Conservation (phyloP, 1,140 invertebrate genomes). For the Melitaea cinxia region DNA sequence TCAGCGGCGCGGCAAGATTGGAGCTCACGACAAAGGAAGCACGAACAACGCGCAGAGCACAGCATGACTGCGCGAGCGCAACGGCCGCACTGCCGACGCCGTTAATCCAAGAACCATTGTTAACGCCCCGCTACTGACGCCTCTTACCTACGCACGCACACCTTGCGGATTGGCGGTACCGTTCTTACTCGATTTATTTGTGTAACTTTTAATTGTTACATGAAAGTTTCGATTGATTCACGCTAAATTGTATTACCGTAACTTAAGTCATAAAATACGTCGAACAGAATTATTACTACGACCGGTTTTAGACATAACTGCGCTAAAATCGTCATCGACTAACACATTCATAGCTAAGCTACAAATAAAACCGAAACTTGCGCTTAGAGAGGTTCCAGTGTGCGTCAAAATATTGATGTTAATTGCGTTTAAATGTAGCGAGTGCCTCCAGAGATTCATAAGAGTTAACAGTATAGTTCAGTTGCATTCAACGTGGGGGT, state of each 20-base stretch:
- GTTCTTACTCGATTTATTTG: slow-evolving; percentile 48
- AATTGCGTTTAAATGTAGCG: not conserved
- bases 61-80: slow-evolving; percentile 74
- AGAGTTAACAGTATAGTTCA: not conserved
- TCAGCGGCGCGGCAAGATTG: slow-evolving; percentile 74
- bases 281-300: not conserved
- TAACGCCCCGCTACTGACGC: slow-evolving; percentile 62
- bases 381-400: not conserved
- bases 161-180: slow-evolving; percentile 63
- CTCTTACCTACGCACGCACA: slow-evolving; percentile 46
- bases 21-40: slow-evolving; percentile 83
- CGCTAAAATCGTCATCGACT: not conserved
- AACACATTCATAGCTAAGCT: not conserved
- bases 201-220: slow-evolving; percentile 29
- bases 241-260: slow-evolving; percentile 22
- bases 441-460: slow-evolving; percentile 18
- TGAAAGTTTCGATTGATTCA: slow-evolving; percentile 23
- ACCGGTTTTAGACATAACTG: not conserved
- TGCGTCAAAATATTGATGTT: not conserved
- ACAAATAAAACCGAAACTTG: not conserved
- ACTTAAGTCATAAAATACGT: not conserved
- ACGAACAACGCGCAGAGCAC: slow-evolving; percentile 82
- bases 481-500: slow-evolving; percentile 38
- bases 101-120: slow-evolving; percentile 57
- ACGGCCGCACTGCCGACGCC: slow-evolving; percentile 63